Conservation (phyloP, 2,888 invertebrate species). For the Clanis bilineata region DNA sequence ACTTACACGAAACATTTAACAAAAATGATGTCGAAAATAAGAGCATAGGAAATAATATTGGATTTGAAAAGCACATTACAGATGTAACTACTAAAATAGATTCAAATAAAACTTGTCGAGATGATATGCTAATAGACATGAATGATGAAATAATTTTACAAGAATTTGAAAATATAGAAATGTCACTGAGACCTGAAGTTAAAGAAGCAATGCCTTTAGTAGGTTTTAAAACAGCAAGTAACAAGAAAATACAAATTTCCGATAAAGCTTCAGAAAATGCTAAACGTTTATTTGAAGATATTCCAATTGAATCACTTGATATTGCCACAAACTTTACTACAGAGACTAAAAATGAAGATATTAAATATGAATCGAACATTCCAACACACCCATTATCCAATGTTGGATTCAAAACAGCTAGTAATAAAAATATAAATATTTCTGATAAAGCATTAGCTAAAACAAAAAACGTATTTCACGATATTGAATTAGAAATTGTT, state of each 20-base stretch:
- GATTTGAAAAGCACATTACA: neutral
- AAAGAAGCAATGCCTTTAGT: slow-evolving; percentile 9
- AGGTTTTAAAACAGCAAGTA: slow-evolving; percentile 54
- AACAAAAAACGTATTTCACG: slow-evolving; percentile 46
- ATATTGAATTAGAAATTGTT: slow-evolving; percentile 24
- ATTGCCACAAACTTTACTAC: neutral
- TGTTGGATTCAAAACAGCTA: slow-evolving; percentile 49
- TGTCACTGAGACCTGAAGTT: slow-evolving; percentile 34
- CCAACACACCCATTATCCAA: slow-evolving; percentile 7
- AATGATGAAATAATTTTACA: slow-evolving; percentile 43
- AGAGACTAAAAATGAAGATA: neutral
- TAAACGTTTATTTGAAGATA: slow-evolving; percentile 39
- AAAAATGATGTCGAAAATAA: neutral
- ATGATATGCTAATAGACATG: slow-evolving; percentile 32
- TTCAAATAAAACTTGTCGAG: slow-evolving; percentile 21
- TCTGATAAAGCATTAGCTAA: slow-evolving; percentile 46
- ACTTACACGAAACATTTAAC: slow-evolving; percentile 22
- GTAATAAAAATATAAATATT: slow-evolving; percentile 47
- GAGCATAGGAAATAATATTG: neutral
- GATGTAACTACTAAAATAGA: neutral
- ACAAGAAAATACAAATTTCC: slow-evolving; percentile 47
- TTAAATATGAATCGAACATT: slow-evolving; percentile 1
- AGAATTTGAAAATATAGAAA: slow-evolving; percentile 47
- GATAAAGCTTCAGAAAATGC: slow-evolving; percentile 32
- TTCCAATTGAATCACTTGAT: slow-evolving; percentile 12